phyloP scores from a whole-genome alignment of 2,113 vertebrate genomes.

The Ellobius talpinus region DNA sequence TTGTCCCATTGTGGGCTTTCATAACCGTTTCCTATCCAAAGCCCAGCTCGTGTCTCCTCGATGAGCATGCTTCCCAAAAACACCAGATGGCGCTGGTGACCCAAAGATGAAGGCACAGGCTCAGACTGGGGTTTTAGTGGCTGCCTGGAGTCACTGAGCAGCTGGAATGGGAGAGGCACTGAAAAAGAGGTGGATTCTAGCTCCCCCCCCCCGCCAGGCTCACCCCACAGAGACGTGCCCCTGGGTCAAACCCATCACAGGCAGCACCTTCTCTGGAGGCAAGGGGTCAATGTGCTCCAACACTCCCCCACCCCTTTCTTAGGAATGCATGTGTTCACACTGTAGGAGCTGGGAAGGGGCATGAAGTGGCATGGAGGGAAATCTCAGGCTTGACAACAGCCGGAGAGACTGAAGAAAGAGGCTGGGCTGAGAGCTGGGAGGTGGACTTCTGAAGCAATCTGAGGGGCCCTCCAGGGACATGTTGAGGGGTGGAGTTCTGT shows the following conservation, averaged over 20 bases:
- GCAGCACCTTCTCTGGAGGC: constrained; percentile 66
- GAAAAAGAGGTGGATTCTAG: not conserved
- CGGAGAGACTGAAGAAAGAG: not conserved
- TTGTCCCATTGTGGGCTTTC: not conserved
- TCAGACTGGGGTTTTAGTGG: fast-evolving
- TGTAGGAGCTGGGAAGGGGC: not conserved
- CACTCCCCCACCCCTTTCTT: constrained; percentile 8
- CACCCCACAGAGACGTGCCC: constrained; percentile 66
- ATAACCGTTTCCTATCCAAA: not conserved
- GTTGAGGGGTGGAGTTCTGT: not conserved
- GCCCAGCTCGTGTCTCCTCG: not conserved
- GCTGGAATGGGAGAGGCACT: not conserved
- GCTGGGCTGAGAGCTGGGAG: not conserved
- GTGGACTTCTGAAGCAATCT: not conserved
- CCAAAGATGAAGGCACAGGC: constrained; percentile 42
- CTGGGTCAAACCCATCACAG: constrained; percentile 78
- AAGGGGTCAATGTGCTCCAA: constrained; percentile 67
- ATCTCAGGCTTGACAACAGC: not conserved
- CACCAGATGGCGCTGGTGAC: constrained; percentile 71
- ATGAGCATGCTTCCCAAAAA: not conserved
- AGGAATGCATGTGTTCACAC: constrained; percentile 20
- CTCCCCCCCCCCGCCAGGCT: not conserved
- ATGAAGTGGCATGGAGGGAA: not conserved
- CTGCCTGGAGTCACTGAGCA: not conserved
- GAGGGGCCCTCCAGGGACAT: too few relatives aligned